Conservation (phyloP, 2,113 vertebrate species). For the Larimichthys crocea region DNA sequence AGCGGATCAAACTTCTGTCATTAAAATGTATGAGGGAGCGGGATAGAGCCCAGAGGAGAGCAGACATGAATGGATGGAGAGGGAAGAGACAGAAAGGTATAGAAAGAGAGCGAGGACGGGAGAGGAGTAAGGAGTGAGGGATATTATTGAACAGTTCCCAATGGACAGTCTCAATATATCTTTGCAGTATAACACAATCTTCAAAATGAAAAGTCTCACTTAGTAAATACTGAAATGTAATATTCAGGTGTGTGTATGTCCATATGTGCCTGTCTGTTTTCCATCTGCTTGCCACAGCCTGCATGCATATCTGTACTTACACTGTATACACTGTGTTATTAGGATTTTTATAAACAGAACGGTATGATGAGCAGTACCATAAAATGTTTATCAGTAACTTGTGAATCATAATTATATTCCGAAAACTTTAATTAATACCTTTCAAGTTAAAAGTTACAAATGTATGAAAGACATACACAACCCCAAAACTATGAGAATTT, state of each 20-base stretch:
- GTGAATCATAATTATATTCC: too few relatives aligned
- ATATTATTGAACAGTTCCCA: slow-evolving; percentile 35
- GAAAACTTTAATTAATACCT: too few relatives aligned
- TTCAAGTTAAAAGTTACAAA: too few relatives aligned
- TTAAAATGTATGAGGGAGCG: slow-evolving; percentile 79
- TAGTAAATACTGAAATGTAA: slow-evolving; percentile 32
- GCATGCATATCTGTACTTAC: background rate
- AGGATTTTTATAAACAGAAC: too few relatives aligned
- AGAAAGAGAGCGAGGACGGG: slow-evolving; percentile 15
- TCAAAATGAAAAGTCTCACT: slow-evolving; percentile 44
- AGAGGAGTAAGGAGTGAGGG: background rate
- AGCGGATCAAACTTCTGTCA: slow-evolving; percentile 59
- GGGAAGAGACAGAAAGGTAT: slow-evolving; percentile 22
- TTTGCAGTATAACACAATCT: slow-evolving; percentile 33
- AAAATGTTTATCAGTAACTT: too few relatives aligned
- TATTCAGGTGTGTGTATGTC: slow-evolving; percentile 3
- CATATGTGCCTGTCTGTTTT: background rate
- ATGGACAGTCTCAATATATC: slow-evolving; percentile 23
- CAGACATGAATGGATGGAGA: slow-evolving; percentile 40
- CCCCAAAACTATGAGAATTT: too few relatives aligned
- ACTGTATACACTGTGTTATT: too few relatives aligned
- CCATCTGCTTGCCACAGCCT: background rate
- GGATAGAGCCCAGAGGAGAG: slow-evolving; percentile 28
- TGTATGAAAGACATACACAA: too few relatives aligned
- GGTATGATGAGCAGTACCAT: too few relatives aligned